Evolutionary conservation across 2,797 vertebrate genomes (phyloP), one percentile per base, ranked within the genome.

Genomic region (Poeciliopsis turneri): DNA sequence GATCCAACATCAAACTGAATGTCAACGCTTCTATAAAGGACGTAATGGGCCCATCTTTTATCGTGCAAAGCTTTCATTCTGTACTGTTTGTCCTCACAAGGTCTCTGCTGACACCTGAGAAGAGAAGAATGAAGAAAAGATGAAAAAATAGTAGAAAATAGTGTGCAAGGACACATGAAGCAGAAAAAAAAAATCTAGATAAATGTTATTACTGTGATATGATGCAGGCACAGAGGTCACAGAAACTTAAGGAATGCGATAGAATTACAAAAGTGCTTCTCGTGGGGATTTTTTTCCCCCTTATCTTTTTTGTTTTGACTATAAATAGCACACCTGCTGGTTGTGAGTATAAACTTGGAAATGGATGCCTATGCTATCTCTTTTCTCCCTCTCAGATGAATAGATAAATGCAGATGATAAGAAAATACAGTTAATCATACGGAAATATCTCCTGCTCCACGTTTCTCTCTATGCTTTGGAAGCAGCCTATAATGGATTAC

Each of bases 291-390:
- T 78, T 41, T 81, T 79, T 81, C 55, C 45, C 77, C 82, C 78
- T 46, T 87, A 84, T 87, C 85, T 80, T 80, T 78, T 80, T 49
- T 73, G 59, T 78, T 80, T 85, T 86, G 33, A 51, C 90, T 90
- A 93, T 88, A 92, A 88, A 92, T 92, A 92, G 90, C 4, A 72
- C 18, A 69, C 55, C 55, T 73, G 81, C 88, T 80, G 77, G 78
- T 30, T 80, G 83, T 80, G 51, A 39, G 82, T 75, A 75, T 78
- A 88, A 82, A 80, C 55, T 84, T 80, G 86, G 86, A 87, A 89
- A 82, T 66, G n/a, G 77, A 72, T 87, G 78, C 76, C 71, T 77
- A 77, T 79, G 59, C 75, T 66, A 74, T 74, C 57, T 51, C 20
- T 5, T 66, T 74, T 59, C 9, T 45, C 25, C 16, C 11, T 39